Conservation (phyloP, 2,797 vertebrate species). For the Lagodon rhomboides region DNA sequence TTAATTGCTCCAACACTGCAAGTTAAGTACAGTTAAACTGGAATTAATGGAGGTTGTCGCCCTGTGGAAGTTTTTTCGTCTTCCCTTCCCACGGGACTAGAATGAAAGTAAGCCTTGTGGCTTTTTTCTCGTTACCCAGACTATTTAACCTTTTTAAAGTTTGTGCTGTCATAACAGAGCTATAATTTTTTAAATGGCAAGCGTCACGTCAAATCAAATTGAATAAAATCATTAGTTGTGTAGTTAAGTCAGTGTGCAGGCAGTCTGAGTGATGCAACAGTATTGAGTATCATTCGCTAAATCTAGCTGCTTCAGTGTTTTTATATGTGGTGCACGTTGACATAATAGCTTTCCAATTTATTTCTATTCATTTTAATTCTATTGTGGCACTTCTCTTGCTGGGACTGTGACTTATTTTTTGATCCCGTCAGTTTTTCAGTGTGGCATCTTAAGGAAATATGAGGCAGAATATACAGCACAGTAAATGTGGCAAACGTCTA, state of each 20-base stretch:
- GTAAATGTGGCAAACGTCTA: background rate
- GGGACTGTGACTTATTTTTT: background rate
- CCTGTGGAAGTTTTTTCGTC: background rate
- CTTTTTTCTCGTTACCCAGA: background rate
- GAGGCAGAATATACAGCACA: background rate
- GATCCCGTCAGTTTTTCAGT: background rate
- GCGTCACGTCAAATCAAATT: background rate
- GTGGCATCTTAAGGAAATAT: background rate
- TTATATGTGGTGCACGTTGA: background rate
- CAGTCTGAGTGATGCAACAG: background rate
- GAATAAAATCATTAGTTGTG: background rate
- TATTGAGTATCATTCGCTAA: background rate
- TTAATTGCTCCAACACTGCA: too few species aligned
- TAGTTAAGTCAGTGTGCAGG: background rate
- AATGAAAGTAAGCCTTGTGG: background rate
- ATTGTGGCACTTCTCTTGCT: background rate
- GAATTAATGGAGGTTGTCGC: background rate
- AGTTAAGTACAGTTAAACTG: background rate
- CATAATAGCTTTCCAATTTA: background rate
- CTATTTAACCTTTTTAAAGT: slow-evolving; percentile 9
- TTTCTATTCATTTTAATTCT: background rate
- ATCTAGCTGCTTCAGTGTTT: background rate
- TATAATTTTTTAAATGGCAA: background rate
- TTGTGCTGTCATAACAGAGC: background rate
- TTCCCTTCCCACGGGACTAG: background rate